Base-by-base conservation (phyloP, 2,113 vertebrate species). In the Protomyctophum bolini region DNA sequence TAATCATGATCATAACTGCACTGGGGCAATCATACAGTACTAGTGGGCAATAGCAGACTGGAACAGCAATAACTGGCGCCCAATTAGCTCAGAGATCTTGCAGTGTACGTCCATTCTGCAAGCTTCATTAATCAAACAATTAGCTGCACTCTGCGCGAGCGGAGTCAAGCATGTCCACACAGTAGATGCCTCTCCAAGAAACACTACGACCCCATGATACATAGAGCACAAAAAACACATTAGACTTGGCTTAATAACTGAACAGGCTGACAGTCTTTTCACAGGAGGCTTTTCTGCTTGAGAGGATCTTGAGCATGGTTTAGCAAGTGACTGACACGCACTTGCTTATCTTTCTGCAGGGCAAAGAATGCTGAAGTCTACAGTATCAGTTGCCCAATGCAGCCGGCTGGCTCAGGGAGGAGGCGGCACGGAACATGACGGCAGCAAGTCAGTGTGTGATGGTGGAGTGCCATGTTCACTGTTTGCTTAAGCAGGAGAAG, bases 401-500 rank as follows among this genome's bases (percentile, higher is more conserved):
- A 64, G 47, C 73, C 41, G 12, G 29, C 28, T 41, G 41, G 71
- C 52, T 12, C 1, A 11, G 4, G 6, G 48, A 63, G 7, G 52
- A 58, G 10, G 62, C 12, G 2, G 6, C 10, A 6, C 8, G 7
- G 41, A 10, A 6, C 33, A 41, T 41, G 66, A 62, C 12, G 51
- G 51, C 51, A 6, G 52, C 28, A 41, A 41, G 33, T 41, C 33
- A 61, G 60, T 58, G 51, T 54, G 51, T 10, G 51, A n/a, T 54
- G 51, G 9, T 54, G 8, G 10, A 65, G 58, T 10, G 62, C 62
- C 33, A 48, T 54, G 60, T 62, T 33, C 45, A 62, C 48, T 81
- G 83, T 89, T 91, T 88, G 84, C 83, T 68, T 87, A 67, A 86
- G 83, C 72, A 41, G 79, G 73, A 83, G 73, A 88, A 59, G 68